phyloP scores from a whole-genome alignment of 2,797 vertebrate species.

The Rhodeus uyekii region DNA sequence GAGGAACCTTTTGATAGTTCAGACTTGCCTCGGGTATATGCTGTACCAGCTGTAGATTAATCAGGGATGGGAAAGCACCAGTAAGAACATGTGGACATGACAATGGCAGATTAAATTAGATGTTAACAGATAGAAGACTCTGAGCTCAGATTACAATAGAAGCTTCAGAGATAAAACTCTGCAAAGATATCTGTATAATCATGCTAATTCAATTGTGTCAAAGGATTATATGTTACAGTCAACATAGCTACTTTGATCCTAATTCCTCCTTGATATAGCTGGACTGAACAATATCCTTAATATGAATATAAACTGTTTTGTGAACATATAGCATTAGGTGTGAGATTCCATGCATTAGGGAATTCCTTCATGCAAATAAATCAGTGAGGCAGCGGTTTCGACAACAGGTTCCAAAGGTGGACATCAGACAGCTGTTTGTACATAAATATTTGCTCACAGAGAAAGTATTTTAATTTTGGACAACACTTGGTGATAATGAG shows the following conservation, averaged over 20 bases:
- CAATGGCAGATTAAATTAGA: conserved; percentile 46
- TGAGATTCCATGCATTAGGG: conserved; percentile 29
- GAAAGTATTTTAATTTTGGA: conserved; percentile 9
- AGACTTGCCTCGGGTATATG: conserved; percentile 96
- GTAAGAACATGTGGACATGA: conserved; percentile 16
- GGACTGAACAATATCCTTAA: background rate
- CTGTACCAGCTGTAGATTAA: conserved; percentile 87
- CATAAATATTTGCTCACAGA: background rate
- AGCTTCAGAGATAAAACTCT: background rate
- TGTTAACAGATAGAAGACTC: conserved; percentile 14
- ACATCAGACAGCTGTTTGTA: conserved; percentile 15
- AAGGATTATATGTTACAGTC: conserved; percentile 16
- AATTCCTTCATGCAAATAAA: conserved; percentile 30
- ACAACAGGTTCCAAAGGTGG: conserved; percentile 8
- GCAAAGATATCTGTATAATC: background rate
- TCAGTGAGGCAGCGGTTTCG: background rate
- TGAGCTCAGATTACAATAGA: conserved; percentile 14
- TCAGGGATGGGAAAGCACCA: conserved; percentile 31
- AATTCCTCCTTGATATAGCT: background rate
- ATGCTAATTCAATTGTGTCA: conserved; percentile 12
- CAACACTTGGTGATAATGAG: conserved; percentile 50
- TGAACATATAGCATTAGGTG: background rate
- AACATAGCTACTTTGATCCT: background rate
- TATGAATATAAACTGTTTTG: conserved; percentile 5
- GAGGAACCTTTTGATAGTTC: conserved; percentile 97